Evolutionary conservation across 2,113 vertebrate species (phyloP), one percentile per base, ranked within the genome.

Genomic region (Leptobrachium leishanense): DNA sequence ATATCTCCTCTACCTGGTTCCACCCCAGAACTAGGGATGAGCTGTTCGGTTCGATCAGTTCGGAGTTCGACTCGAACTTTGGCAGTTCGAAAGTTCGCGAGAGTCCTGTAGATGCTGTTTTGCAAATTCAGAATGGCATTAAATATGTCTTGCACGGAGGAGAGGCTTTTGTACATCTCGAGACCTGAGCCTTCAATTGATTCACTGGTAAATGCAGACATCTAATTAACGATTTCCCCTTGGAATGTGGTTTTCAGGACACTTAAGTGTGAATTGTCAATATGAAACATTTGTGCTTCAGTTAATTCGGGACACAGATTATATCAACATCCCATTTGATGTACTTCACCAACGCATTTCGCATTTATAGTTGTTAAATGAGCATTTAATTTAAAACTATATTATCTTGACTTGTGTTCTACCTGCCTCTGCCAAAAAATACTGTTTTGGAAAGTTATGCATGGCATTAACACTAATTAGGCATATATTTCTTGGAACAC

Each of bases 321-420:
- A 67, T 79, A 74, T 73, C 77, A 74, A 74, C 41, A 57, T 73
- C 70, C 72, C 63, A 68, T 79, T 41, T 44, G 11, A 68, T 59
- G 77, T 42, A 44, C 64, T 79, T 68, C 63, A 42, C 63, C 54
- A 67, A 41, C 64, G 44, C 46, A 57, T 50, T 43, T 44, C 62
- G 40, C 59, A 65, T 72, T 69, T 65, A 79, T 59, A 42, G 65
- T 72, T 46, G 70, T 68, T 79, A 79, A 79, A 73, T 79, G 77
- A 79, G 77, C 77, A 79, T 79, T 79, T 79, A 73, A 79, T 73
- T 79, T 79, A 57, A 66, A 79, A 74, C 77, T 79, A 79, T 79
- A 79, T 57, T 67, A 79, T 79, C 63, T 74, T 73, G 70, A 79
- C 70, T 79, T 44, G 63, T 46, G 73, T 79, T 70, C 77, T 79